These are phyloP conservation scores for Drosophila prolongata DNA, from an alignment of 2,888 invertebrate species.

Conservation along the genomic window DNA sequence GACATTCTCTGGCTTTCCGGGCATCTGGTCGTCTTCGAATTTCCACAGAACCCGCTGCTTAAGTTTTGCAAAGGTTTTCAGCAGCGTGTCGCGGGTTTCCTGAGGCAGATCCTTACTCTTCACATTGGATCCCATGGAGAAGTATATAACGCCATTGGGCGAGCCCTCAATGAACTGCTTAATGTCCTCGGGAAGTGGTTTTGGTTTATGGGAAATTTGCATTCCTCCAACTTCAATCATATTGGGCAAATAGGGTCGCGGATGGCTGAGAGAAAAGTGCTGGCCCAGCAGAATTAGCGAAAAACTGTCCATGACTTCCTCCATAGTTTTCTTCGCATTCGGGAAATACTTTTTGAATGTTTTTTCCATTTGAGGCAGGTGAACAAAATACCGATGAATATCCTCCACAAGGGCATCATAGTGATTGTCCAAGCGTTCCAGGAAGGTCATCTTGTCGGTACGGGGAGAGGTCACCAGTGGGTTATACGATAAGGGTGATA, in stretches of 20 bases:
- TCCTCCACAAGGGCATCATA: slow-evolving; percentile 51
- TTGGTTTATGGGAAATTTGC: slow-evolving; percentile 72
- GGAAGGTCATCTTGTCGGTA: slow-evolving; percentile 80
- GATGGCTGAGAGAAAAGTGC: slow-evolving; percentile 76
- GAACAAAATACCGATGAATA: slow-evolving; percentile 51
- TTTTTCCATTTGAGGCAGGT: slow-evolving; percentile 69
- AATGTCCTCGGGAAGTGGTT: slow-evolving; percentile 77
- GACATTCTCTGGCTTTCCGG: slow-evolving; percentile 77
- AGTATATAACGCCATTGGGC: slow-evolving; percentile 84
- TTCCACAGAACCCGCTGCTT: slow-evolving; percentile 84
- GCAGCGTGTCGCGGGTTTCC: slow-evolving; percentile 56
- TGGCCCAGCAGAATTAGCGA: slow-evolving; percentile 80
- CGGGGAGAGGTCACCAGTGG: slow-evolving; percentile 67
- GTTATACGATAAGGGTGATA: slow-evolving; percentile 78
- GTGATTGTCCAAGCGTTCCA: slow-evolving; percentile 80
- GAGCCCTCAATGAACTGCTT: slow-evolving; percentile 82
- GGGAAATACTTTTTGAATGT: slow-evolving; percentile 72
- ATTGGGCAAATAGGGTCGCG: slow-evolving; percentile 81
- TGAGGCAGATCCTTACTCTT: slow-evolving; percentile 71
- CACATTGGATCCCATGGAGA: slow-evolving; percentile 84
- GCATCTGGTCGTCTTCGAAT: slow-evolving; percentile 81
- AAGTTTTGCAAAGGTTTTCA: slow-evolving; percentile 55
- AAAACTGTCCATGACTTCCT: slow-evolving; percentile 69
- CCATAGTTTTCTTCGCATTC: slow-evolving; percentile 55
- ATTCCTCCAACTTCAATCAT: slow-evolving; percentile 83